Conservation (phyloP, 2,113 vertebrate genomes). For the Mirounga angustirostris region DNA sequence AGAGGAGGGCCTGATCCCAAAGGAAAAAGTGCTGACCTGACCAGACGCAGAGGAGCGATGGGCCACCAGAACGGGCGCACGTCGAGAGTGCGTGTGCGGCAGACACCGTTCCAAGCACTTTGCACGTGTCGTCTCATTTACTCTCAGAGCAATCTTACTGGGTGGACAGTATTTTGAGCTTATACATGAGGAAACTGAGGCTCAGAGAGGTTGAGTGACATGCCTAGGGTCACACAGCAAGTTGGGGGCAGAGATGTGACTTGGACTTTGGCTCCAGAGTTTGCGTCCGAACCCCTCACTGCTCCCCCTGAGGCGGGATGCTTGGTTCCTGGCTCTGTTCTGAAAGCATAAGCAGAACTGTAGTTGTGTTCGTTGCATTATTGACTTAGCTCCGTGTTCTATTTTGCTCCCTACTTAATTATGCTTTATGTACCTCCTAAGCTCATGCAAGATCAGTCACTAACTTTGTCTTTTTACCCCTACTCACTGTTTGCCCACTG, state of each 20-base stretch:
- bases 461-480: not conserved
- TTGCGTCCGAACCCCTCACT: not conserved
- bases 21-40: not conserved
- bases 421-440: not conserved
- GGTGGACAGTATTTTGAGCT: not conserved
- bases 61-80: not conserved
- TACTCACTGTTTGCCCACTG: not conserved
- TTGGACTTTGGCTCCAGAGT: not conserved
- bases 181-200: not conserved
- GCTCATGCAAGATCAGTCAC: not conserved
- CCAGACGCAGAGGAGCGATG: not conserved
- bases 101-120: fast-evolving
- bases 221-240: not conserved
- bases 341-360: not conserved
- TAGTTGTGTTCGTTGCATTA: not conserved
- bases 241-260: not conserved
- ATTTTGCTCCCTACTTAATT: not conserved
- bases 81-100: fast-evolving
- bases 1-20: not conserved
- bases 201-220: not conserved
- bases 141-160: not conserved
- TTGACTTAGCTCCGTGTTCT: not conserved
- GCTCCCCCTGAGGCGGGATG: fast-evolving
- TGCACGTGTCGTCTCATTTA: fast-evolving
- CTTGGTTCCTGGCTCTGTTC: not conserved